Base-by-base conservation (phyloP, 2,113 vertebrate species). In the Corythornis madagascariensis region DNA sequence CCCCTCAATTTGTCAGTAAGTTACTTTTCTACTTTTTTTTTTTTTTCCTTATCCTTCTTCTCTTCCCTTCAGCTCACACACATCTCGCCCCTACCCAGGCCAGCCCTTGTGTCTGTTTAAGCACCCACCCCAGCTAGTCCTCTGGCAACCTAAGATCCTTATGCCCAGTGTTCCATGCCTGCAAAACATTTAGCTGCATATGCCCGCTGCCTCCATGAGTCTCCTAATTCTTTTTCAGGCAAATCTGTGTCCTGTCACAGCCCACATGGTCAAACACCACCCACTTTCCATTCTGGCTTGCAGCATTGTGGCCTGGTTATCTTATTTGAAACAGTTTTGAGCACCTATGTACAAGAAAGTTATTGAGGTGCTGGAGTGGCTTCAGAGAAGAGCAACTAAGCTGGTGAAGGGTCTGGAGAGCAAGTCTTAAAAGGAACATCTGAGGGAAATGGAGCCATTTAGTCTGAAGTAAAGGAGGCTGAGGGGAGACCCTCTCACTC, bases 131-230 rank as follows among this genome's bases (percentile, higher is more conserved):
- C 20, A 25, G 25, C 29, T 29, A 61, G 48, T 9, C 31, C n/a
- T 29, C 31, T 24, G 7, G 9, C 25, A 73, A 86, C 20, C 16
- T 5, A n/a, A 50, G 45, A 66, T 59, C 19, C 31, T 59, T 21
- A 2, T 56, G 11, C 20, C 10, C 4, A 11, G 7, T 60, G 38
- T 17, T 66, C 35, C 42, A 20, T 21, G 17, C 22, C 15, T 79
- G 21, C 11, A 48, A 15, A 77, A 8, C n/a, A 61, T 31, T 45
- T 45, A 59, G 14, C 5, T 70, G 10, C n/a, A 57, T 7, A 50
- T 4, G 2, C 2, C 6, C 4, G 3, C 1, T 17, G 7, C 21
- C 16, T 60, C 74, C 4, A 26, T 12, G 26, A 63, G 5, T 14
- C 31, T 50, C 7, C 19, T 83, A 6, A 7, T 8, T 20, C 31